Conservation (phyloP, 2,113 vertebrate genomes). For the Pycnonotus jocosus region DNA sequence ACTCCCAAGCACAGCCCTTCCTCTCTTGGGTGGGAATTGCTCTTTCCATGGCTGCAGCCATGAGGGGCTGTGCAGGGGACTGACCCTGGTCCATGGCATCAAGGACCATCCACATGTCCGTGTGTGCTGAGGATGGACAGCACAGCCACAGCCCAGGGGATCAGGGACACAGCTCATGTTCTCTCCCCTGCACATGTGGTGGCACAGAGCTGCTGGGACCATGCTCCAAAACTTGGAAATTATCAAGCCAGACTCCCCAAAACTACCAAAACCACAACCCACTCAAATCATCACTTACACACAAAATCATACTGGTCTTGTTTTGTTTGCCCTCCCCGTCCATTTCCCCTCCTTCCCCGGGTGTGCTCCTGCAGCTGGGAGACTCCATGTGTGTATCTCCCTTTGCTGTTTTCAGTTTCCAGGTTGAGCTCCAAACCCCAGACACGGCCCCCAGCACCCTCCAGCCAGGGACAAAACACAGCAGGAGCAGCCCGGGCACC, state of each 20-base stretch:
- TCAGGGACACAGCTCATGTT: fast-evolving
- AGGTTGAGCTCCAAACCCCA: neutral
- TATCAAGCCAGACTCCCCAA: neutral
- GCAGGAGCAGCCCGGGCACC: neutral
- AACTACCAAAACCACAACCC: neutral
- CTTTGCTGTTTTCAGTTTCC: neutral
- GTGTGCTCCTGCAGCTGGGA: neutral
- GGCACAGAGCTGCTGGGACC: neutral
- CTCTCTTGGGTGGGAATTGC: neutral
- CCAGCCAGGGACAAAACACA: neutral
- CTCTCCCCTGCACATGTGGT: fast-evolving
- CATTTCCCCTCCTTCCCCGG: neutral
- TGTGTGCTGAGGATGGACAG: fast-evolving
- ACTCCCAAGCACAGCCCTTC: neutral
- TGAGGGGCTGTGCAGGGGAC: neutral
- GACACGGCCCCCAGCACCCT: fast-evolving
- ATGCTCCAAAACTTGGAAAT: neutral
- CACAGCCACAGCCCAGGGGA: fast-evolving
- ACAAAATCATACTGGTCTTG: fast-evolving
- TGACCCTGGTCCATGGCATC: neutral
- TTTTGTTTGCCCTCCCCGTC: neutral
- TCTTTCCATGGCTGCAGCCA: neutral
- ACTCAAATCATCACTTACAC: neutral
- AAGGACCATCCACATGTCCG: fast-evolving
- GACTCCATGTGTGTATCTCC: neutral